Base-by-base conservation (phyloP, 2,113 vertebrate species). In the Pogonocichla stellata region DNA sequence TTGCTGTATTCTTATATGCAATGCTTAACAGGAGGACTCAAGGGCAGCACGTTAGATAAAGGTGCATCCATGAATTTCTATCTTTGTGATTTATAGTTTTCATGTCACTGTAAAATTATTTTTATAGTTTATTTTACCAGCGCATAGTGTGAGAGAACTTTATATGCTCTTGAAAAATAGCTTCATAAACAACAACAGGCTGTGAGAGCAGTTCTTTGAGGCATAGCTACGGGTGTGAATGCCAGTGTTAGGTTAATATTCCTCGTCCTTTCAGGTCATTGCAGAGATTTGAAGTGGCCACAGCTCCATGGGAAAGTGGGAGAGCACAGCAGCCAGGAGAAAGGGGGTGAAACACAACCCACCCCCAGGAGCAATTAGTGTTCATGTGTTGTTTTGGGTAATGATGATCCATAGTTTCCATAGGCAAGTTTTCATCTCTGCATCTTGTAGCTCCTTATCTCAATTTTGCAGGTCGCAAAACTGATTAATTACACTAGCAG, bases 401-500 rank as follows among this genome's bases (percentile, higher is more conserved):
- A 78, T n/a, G 43, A 60, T 1, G 1, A 61, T 64, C 66, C 17
- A 8, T 11, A 7, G 58, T 33, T 80, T 40, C 73, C 73, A 6
- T 6, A 2, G 33, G 80, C 14, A 23, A 66, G 70, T 94, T 90
- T 94, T 92, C 64, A 95, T 94, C 90, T 92, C 57, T 53, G 36
- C 33, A 90, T 95, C 91, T 95, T 92, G 48, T 6, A 64, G 62
- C 80, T 82, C 65, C 93, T 94, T 90, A 82, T 95, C 95, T 92
- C 62, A 75, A 54, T 84, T 91, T 72, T 91, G 54, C 87, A 95
- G 78, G 93, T 90, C 62, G 16, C 78, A 79, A 81, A 92, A 93
- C 90, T 80, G 90, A 95, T 92, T 92, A 79, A 91, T 97, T 95
- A 91, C 42, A 57, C 31, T 50, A 65, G 70, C 81, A 85, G 61